Evolutionary conservation across 2,888 invertebrate species (phyloP), one percentile per base, ranked within the genome.

Genomic region (Sarcophaga carnaria): DNA sequence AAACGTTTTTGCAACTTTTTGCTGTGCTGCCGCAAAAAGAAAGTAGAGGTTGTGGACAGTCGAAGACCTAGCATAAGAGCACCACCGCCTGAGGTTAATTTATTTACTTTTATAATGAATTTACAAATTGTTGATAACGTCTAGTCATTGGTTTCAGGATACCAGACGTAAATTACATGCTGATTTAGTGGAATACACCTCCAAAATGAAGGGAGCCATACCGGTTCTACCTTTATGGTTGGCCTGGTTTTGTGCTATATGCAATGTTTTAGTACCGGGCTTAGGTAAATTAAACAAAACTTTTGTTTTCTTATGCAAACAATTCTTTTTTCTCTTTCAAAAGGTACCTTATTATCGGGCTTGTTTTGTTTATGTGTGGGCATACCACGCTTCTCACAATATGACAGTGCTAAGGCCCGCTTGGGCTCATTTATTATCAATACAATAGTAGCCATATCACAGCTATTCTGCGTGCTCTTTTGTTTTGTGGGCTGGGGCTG

Each of bases 401-500:
- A 96, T 89, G 97, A 98, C 90, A 96, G 96, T 88, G 95, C 96
- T 17, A 96, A 95, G 90, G 95, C 96, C 71, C 94, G 97, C 88
- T 94, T 97, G 89, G 97, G 97, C 37, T 96, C 98, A 3, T 95
- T 98, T 89, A 95, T 98, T 88, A 97, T 98, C 86, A 97, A 99
- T 94, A 94, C 96, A 59, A 94, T 98, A 89, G 97, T 99, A 82
- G 98, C 98, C 0, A 94, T 96, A 80, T 96, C 97, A 22, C 99
- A 99, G 94, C 94, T 98, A 90, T 98, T 98, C 94, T 98, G 98
- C 37, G 97, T 99, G 77, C 95, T 98, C 78, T 99, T 99, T 94
- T 97, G 99, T 91, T 95, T 98, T 77, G 98, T 98, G 63, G 97
- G 99, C 22, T 99, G 99, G 99, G 98, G 99, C 89, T 99, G 99